Conservation (phyloP, 2,888 invertebrate species). For the Troilus luridus region DNA sequence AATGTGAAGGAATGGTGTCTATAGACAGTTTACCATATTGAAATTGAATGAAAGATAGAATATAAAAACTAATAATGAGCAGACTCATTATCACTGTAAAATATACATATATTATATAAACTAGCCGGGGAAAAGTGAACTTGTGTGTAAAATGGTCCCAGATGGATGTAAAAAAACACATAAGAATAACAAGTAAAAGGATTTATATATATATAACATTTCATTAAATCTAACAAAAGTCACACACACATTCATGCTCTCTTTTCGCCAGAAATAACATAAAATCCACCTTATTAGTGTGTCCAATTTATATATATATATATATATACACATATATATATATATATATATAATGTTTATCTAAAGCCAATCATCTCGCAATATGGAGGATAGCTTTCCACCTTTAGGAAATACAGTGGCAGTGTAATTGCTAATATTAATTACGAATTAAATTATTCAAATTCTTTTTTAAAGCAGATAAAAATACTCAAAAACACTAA, state of each 20-base stretch:
- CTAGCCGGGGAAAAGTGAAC: constrained; percentile 2
- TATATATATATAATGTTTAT: constrained; percentile 61
- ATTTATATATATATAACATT: constrained; percentile 64
- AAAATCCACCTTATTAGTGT: constrained; percentile 59
- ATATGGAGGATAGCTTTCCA: constrained; percentile 66
- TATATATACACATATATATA: constrained; percentile 43
- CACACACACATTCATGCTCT: constrained; percentile 60
- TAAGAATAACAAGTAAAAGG: constrained; percentile 65
- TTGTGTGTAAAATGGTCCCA: constrained; percentile 58
- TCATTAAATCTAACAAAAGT: constrained; percentile 63
- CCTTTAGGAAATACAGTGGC: constrained; percentile 66
- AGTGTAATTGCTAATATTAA: constrained; percentile 66
- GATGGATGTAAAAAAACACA: constrained; percentile 63
- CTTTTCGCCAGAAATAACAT: constrained; percentile 58
- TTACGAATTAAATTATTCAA: constrained; percentile 58
- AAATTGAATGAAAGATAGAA: constrained; percentile 1
- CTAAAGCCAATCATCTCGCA: constrained; percentile 65
- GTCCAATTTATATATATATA: constrained; percentile 56
- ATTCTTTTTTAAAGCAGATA: constrained; percentile 58
- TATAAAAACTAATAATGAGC: not conserved
- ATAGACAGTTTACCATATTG: not conserved
- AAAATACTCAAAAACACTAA: constrained; percentile 31
- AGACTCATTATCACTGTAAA: constrained; percentile 36
- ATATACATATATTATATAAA: constrained; percentile 24
- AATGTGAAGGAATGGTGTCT: not conserved